Conservation (phyloP, 92 coral and sea anemone genomes). For the Metridium senile region DNA sequence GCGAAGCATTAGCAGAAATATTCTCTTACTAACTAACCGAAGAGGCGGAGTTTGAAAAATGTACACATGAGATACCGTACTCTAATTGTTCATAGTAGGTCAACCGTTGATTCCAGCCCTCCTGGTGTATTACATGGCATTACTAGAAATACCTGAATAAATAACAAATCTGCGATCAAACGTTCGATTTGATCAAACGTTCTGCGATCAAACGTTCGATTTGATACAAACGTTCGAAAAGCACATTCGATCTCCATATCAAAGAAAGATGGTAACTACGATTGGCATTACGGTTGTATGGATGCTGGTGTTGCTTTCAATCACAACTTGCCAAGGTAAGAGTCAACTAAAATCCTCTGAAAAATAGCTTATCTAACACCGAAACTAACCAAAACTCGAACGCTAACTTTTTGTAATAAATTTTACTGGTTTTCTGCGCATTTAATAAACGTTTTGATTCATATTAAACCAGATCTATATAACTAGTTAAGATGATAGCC, state of each 20-base stretch:
- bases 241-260: background rate
- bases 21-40: background rate
- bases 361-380: background rate
- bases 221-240: background rate
- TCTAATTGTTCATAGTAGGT: background rate
- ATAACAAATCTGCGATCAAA: background rate
- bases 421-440: too few relatives aligned
- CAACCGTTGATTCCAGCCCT: background rate
- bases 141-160: background rate
- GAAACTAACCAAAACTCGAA: too few relatives aligned
- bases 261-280: too few relatives aligned
- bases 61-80: background rate
- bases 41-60: background rate
- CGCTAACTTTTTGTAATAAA: too few relatives aligned
- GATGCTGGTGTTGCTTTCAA: background rate
- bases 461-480: too few relatives aligned
- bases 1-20: background rate
- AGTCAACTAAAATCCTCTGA: background rate
- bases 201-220: background rate
- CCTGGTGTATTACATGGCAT: background rate
- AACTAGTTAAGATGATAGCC: too few relatives aligned
- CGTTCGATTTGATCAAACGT: background rate
- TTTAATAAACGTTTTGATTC: too few relatives aligned
- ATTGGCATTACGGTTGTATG: too few relatives aligned
- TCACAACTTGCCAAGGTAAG: background rate